These are phyloP conservation scores for Drosophila vallismaia DNA, from an alignment of 2,888 invertebrate species.

Conservation along the genomic window DNA sequence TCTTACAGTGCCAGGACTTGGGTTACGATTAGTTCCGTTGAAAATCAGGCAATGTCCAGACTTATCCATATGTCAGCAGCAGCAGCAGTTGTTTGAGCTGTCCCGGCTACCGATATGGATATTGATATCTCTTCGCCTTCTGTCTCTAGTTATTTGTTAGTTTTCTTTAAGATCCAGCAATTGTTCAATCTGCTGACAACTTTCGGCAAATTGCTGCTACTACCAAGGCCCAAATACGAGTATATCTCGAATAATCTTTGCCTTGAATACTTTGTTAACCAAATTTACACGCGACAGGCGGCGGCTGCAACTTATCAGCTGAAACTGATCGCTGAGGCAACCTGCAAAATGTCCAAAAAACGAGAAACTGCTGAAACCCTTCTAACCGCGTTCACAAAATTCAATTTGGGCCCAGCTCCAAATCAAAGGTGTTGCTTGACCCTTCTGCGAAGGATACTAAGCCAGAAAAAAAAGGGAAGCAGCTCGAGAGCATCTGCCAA, in stretches of 20 bases:
- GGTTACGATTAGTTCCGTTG: conserved; percentile 53
- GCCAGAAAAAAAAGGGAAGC: conserved; percentile 27
- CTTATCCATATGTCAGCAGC: conserved; percentile 59
- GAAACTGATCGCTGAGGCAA: conserved; percentile 36
- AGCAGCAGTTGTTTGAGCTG: conserved; percentile 66
- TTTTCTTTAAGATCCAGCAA: conserved; percentile 42
- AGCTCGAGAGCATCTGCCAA: conserved; percentile 77
- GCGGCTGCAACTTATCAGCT: conserved; percentile 42
- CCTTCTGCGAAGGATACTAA: conserved; percentile 62
- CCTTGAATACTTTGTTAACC: conserved; percentile 37
- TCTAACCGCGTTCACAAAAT: conserved; percentile 53
- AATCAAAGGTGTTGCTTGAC: conserved; percentile 82
- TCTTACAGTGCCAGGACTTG: conserved; percentile 14
- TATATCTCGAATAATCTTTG: conserved; percentile 24
- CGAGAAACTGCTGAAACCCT: conserved; percentile 30
- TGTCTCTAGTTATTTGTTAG: conserved; percentile 38
- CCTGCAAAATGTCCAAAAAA: conserved; percentile 40
- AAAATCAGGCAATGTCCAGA: conserved; percentile 44
- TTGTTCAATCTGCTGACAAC: conserved; percentile 34
- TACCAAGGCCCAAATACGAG: background rate
- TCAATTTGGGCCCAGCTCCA: conserved; percentile 66
- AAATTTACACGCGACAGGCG: conserved; percentile 47
- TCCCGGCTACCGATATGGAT: conserved; percentile 60
- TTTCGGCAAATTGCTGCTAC: conserved; percentile 27
- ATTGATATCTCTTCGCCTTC: conserved; percentile 54